These are phyloP conservation scores for Jaculus jaculus DNA, from an alignment of 2,113 vertebrate genomes.

Conservation along the genomic window DNA sequence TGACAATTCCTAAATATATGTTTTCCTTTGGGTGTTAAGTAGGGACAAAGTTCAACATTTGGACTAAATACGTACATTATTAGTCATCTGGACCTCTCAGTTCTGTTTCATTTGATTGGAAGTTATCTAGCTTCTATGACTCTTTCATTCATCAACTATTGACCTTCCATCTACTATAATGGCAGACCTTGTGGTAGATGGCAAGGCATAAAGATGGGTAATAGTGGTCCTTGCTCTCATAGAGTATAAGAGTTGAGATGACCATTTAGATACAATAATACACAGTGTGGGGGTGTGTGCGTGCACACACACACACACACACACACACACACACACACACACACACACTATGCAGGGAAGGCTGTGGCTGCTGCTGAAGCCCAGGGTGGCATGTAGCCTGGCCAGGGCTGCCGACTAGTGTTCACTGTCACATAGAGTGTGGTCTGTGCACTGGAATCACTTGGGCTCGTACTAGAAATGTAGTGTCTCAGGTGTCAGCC, in stretches of 20 bases:
- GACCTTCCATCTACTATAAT: background rate
- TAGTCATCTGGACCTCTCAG: background rate
- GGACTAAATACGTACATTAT: background rate
- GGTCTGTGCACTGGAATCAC: fast-evolving
- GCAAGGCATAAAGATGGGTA: background rate
- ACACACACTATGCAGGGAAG: background rate
- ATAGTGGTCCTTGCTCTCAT: background rate
- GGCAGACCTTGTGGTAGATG: background rate
- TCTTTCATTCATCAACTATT: background rate
- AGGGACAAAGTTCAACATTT: background rate
- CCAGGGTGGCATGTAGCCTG: background rate
- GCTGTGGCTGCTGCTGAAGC: background rate
- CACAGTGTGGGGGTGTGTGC: background rate
- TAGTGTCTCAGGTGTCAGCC: background rate
- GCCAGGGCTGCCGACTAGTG: background rate
- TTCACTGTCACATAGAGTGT: background rate
- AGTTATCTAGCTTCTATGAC: background rate
- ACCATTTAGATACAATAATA: background rate
- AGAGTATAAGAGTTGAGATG: background rate
- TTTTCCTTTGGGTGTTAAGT: background rate
- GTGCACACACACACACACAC: no score
- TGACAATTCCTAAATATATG: background rate
- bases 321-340: no score
- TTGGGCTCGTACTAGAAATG: background rate
- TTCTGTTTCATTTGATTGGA: background rate